Evolutionary conservation across 23 tunicate species (phyloP).

Genomic region (Styela clava): DNA sequence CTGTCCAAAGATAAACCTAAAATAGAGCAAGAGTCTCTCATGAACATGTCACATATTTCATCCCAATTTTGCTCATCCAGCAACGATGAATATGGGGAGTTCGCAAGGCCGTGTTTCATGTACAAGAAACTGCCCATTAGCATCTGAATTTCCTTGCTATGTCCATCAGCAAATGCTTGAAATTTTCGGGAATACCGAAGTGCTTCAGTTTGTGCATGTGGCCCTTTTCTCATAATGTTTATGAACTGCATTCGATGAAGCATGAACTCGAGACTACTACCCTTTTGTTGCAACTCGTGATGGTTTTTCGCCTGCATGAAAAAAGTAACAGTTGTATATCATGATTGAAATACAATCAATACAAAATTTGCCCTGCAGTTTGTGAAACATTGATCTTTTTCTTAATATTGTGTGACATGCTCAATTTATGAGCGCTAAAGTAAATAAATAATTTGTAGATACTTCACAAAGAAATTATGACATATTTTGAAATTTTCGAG

Average conservation of each 20-base stretch:
- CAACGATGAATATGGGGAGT: conserved; percentile 69
- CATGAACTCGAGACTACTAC: conserved; percentile 64
- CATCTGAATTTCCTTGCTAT: conserved; percentile 71
- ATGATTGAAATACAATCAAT: no score
- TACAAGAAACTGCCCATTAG: conserved; percentile 85
- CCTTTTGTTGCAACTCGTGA: conserved; percentile 29
- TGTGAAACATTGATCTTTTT: no score
- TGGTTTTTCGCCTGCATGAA: conserved; percentile 29
- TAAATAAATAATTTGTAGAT: no score
- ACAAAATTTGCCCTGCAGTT: no score
- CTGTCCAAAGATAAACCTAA: conserved; percentile 75
- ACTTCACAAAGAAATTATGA: no score
- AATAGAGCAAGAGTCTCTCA: conserved; percentile 58
- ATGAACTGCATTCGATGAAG: conserved; percentile 78
- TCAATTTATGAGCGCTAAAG: no score
- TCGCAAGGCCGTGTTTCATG: conserved; percentile 51
- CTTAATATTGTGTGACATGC: no score
- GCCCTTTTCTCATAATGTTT: conserved; percentile 48
- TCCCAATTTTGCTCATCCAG: conserved; percentile 69
- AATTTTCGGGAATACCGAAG: conserved; percentile 59
- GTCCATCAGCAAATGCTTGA: conserved; percentile 51
- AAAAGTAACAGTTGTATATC: no score
- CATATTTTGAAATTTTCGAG: no score
- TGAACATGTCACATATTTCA: conserved; percentile 52
- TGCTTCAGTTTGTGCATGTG: conserved; percentile 55